Evolutionary conservation across 1,140 invertebrate species (phyloP).

Genomic region (Psix sp.): DNA sequence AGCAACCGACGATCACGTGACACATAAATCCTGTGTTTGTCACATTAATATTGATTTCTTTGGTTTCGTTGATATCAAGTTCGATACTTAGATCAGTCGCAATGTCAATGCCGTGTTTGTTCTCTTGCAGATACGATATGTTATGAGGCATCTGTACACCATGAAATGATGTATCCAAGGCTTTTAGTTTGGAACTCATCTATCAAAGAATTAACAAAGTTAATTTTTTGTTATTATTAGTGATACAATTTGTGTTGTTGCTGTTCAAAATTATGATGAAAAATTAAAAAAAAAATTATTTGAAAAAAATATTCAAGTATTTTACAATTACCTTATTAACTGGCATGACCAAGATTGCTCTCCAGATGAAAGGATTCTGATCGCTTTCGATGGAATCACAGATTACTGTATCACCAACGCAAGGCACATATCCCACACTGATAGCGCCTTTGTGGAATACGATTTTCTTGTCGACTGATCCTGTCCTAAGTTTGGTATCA

Average conservation of each 20-base stretch:
- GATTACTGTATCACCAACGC: slow-evolving; percentile 78
- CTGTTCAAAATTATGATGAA: background rate
- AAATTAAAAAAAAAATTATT: too few relatives aligned
- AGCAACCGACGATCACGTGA: slow-evolving; percentile 61
- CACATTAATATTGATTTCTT: slow-evolving; percentile 62
- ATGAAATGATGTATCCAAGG: background rate
- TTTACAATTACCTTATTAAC: slow-evolving; percentile 56
- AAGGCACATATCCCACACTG: slow-evolving; percentile 76
- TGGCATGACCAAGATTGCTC: slow-evolving; percentile 78
- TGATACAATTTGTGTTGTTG: background rate
- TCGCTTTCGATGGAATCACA: slow-evolving; percentile 83
- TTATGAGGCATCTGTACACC: slow-evolving; percentile 13
- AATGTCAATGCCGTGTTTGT: slow-evolving; percentile 73
- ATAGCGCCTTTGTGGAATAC: slow-evolving; percentile 78
- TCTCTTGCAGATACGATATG: slow-evolving; percentile 52
- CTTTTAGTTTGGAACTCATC: too few relatives aligned
- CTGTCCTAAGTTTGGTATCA: slow-evolving; percentile 70
- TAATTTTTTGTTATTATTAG: too few relatives aligned
- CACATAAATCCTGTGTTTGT: slow-evolving; percentile 67
- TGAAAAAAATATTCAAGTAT: slow-evolving; percentile 10
- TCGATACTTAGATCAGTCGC: slow-evolving; percentile 67
- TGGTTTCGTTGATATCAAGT: slow-evolving; percentile 69
- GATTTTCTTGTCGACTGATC: slow-evolving; percentile 77
- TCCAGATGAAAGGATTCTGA: slow-evolving; percentile 79
- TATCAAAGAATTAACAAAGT: too few relatives aligned